These are phyloP conservation scores for Shinisaurus crocodilurus DNA, from an alignment of 2,113 vertebrate species.

Conservation along the genomic window DNA sequence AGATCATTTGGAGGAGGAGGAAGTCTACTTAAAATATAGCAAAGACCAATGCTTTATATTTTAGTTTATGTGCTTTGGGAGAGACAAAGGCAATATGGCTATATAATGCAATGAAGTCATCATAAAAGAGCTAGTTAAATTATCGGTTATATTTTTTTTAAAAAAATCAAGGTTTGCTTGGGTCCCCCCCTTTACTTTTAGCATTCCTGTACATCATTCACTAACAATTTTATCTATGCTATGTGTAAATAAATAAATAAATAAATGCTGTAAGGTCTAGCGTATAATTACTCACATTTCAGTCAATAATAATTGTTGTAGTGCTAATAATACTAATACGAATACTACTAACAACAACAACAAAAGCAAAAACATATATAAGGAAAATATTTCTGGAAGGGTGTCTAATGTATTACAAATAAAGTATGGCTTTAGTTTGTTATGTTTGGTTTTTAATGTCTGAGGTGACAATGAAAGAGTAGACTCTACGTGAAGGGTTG, in stretches of 20 bases:
- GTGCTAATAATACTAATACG: conserved; percentile 28
- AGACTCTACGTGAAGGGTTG: conserved; percentile 39
- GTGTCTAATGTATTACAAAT: conserved; percentile 49
- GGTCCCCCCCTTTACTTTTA: conserved; percentile 54
- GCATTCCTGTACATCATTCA: conserved; percentile 64
- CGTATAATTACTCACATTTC: conserved; percentile 69
- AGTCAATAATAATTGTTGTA: conserved; percentile 64
- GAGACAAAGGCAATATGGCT: conserved; percentile 72
- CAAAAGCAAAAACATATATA: conserved; percentile 59
- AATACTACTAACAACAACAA: conserved; percentile 53
- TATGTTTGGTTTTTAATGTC: conserved; percentile 29
- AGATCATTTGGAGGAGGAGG: conserved; percentile 47
- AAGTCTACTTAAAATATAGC: conserved; percentile 51
- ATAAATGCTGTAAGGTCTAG: conserved; percentile 64
- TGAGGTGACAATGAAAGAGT: conserved; percentile 51
- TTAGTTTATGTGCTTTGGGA: conserved; percentile 61
- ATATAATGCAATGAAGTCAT: conserved; percentile 58
- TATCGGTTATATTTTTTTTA: conserved; percentile 25
- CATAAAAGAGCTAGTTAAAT: conserved; percentile 42
- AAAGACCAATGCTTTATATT: conserved; percentile 54
- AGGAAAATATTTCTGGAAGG: conserved; percentile 57
- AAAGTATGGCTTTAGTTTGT: conserved; percentile 65
- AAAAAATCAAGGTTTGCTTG: conserved; percentile 45
- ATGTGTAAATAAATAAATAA: conserved; percentile 62
- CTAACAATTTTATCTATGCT: conserved; percentile 52